Base-by-base conservation (phyloP, 2,113 vertebrate genomes). In the Psittacara wagleri region DNA sequence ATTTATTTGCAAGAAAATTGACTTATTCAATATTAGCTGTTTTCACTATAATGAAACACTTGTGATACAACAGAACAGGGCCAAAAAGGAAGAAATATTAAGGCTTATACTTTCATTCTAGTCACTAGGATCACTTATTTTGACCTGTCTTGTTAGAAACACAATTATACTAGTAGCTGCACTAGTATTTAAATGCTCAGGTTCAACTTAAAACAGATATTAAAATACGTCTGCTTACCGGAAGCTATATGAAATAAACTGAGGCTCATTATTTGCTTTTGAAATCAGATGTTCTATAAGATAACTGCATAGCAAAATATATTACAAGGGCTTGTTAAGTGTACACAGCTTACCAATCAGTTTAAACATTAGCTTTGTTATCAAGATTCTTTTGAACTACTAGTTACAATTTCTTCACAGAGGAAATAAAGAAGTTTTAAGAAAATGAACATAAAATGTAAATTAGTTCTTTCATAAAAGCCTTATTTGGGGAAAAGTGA, bases 401-500 rank as follows among this genome's bases (percentile, higher is more conserved):
- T n/a, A 61, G 33, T 88, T 88, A 61, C 18, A 86, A 31, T 86
- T 91, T 90, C 17, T 52, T 83, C 27, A 44, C 17, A 88, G 72
- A 44, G 18, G 49, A 93, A 94, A 49, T 2, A 37, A 83, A 81
- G 19, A 16, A 46, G 22, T 44, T 89, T 92, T 41, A 83, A 87
- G 70, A 61, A 95, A 93, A 87, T 52, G 11, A 49, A 67, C 39
- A 18, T 59, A 80, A 95, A 95, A 63, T 69, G 15, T 83, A 16
- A 95, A 77, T 75, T 68, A 55, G 6, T 92, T 94, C 13, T 73
- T 96, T 95, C 39, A 80, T 83, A 85, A 93, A 94, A 83, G 4
- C 13, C 10, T 83, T 10, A 68, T 88, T 73, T 74, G 27, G 11
- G 18, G 24, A 94, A 96, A 78, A 5, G 3, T 78, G 35, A 83